Percentiles rank a stretch among this genome's conserved stretches.
These are phyloP conservation scores for Euura saliciscinereae DNA, from an alignment of 1,140 invertebrate species.

Conservation along the genomic window DNA sequence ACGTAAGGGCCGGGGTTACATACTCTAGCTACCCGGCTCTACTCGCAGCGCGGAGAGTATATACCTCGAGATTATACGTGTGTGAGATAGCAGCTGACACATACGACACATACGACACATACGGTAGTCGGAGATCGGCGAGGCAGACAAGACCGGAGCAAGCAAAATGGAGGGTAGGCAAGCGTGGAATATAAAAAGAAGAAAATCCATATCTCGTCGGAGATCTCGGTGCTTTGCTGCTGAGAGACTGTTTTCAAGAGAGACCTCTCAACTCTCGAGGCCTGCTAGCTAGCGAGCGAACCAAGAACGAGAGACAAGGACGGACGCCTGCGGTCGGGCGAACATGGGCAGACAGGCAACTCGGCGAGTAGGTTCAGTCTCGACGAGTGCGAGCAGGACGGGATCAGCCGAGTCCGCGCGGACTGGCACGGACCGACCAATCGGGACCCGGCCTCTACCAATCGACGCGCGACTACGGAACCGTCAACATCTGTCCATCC, in stretches of 20 bases:
- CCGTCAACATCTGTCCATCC: slow-evolving; percentile 7
- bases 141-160: slow-evolving; percentile 57
- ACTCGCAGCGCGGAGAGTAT: too few relatives aligned
- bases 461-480: slow-evolving; percentile 26
- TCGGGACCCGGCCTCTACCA: slow-evolving; percentile 30
- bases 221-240: slow-evolving; percentile 57
- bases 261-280: slow-evolving; percentile 10
- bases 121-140: slow-evolving; percentile 58
- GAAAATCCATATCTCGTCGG: slow-evolving; percentile 58
- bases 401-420: slow-evolving; percentile 45
- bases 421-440: slow-evolving; percentile 32
- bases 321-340: slow-evolving; percentile 12
- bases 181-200: slow-evolving; percentile 60
- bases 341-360: slow-evolving; percentile 1
- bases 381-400: slow-evolving; percentile 21
- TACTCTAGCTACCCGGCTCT: too few relatives aligned
- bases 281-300: slow-evolving; percentile 9
- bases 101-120: slow-evolving; percentile 44
- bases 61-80: neutral
- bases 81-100: slow-evolving; percentile 37
- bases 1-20: too few relatives aligned
- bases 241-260: slow-evolving; percentile 57
- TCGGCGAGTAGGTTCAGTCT: slow-evolving; percentile 10
- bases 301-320: neutral
- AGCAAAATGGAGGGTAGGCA: slow-evolving; percentile 58